These are phyloP conservation scores for Drosophila kuntzei DNA, from an alignment of 2,888 invertebrate genomes.

Conservation along the genomic window DNA sequence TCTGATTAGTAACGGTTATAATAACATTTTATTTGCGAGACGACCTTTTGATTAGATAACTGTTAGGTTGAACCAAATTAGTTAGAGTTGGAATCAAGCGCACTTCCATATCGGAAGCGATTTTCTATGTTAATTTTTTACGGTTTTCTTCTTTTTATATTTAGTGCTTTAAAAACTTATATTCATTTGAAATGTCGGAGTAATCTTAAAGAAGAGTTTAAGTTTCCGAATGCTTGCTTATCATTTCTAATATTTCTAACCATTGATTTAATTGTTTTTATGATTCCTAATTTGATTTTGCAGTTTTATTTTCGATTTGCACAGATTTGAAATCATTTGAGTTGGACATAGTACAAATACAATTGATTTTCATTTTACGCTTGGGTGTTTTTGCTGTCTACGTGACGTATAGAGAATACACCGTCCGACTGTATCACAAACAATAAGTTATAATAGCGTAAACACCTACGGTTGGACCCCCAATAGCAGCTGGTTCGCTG, in stretches of 20 bases:
- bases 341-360: constrained; percentile 34
- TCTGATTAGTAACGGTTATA: constrained; percentile 21
- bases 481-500: constrained; percentile 20
- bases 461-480: constrained; percentile 23
- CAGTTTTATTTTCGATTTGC: constrained; percentile 17
- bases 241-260: too few species aligned
- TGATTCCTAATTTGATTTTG: constrained; percentile 18
- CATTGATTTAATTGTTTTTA: too few species aligned
- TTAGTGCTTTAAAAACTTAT: too few species aligned
- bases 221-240: too few species aligned
- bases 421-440: constrained; percentile 41
- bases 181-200: too few species aligned
- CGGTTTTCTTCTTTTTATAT: too few species aligned
- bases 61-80: constrained; percentile 3
- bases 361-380: constrained; percentile 31
- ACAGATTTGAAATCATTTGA: constrained; percentile 26
- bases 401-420: constrained; percentile 73
- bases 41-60: constrained; percentile 25
- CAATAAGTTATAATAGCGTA: background rate
- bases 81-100: background rate
- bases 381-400: constrained; percentile 46
- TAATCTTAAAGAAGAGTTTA: too few species aligned
- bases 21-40: constrained; percentile 25
- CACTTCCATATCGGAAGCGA: constrained; percentile 4
- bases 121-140: constrained; percentile 6